Conservation (phyloP, 1,140 invertebrate species). For the Planococcus citri region DNA sequence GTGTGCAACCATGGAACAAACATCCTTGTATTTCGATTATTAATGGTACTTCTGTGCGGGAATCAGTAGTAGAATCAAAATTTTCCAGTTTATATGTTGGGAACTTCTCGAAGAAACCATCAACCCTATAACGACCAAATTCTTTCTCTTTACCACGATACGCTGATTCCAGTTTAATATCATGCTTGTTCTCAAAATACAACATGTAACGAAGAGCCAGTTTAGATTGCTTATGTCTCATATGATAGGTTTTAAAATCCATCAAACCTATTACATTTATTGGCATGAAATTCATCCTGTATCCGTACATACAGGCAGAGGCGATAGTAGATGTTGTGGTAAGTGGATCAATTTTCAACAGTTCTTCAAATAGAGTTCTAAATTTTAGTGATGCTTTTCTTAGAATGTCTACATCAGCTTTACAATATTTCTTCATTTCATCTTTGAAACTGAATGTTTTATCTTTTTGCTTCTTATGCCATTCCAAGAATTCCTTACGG, state of each 20-base stretch:
- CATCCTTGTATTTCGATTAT: conserved; percentile 23
- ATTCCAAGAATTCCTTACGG: conserved; percentile 25
- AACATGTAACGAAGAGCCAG: conserved; percentile 16
- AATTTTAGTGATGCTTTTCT: conserved; percentile 32
- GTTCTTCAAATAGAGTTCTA: conserved; percentile 22
- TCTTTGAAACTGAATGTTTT: no score
- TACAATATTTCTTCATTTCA: conserved; percentile 27
- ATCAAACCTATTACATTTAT: conserved; percentile 20
- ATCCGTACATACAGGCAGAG: conserved; percentile 22
- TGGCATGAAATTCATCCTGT: conserved; percentile 19
- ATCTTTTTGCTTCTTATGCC: conserved; percentile 25
- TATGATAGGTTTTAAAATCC: conserved; percentile 15
- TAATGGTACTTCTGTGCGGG: background rate
- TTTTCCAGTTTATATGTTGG: background rate
- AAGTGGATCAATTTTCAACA: conserved; percentile 20
- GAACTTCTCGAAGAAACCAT: background rate
- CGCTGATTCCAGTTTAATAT: conserved; percentile 21
- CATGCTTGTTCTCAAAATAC: background rate
- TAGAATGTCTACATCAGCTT: conserved; percentile 29
- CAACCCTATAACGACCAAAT: background rate
- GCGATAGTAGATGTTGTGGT: conserved; percentile 19
- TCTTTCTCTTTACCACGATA: conserved; percentile 8
- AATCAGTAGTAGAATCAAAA: background rate
- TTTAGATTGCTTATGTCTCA: conserved; percentile 21
- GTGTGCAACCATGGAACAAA: conserved; percentile 24